These are phyloP conservation scores for Smittia aterrima DNA, from an alignment of 2,888 invertebrate genomes.

Conservation along the genomic window DNA sequence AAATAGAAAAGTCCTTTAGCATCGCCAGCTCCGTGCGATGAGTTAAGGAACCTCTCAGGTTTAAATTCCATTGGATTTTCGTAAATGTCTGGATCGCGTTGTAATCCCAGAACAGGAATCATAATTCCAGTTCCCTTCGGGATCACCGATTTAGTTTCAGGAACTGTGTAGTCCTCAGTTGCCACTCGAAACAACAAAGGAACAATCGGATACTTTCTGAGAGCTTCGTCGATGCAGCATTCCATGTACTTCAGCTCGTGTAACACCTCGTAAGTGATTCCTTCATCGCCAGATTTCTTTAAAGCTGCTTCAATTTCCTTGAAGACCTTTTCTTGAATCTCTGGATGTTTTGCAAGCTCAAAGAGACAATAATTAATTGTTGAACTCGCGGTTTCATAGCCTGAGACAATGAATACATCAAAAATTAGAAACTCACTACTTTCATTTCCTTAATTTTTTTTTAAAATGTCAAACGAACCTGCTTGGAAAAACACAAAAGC, in stretches of 20 bases:
- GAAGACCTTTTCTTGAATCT: slow-evolving; percentile 49
- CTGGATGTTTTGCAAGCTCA: slow-evolving; percentile 53
- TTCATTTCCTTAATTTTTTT: too few species aligned
- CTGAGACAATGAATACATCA: too few species aligned
- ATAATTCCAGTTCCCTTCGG: slow-evolving; percentile 51
- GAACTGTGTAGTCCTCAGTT: slow-evolving; percentile 49
- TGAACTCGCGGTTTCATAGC: slow-evolving; percentile 53
- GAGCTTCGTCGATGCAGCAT: slow-evolving; percentile 48
- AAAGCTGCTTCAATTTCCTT: slow-evolving; percentile 49
- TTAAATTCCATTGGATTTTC: slow-evolving; percentile 53
- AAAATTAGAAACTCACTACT: too few species aligned
- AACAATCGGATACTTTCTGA: slow-evolving; percentile 54
- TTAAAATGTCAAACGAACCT: too few species aligned
- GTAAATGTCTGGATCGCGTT: slow-evolving; percentile 53
- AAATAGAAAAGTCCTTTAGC: slow-evolving; percentile 45
- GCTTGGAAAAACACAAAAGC: not conserved
- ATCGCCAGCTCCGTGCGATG: slow-evolving; percentile 45
- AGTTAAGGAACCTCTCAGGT: slow-evolving; percentile 52
- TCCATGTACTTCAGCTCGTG: slow-evolving; percentile 55
- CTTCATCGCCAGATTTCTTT: slow-evolving; percentile 42
- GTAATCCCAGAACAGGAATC: slow-evolving; percentile 53
- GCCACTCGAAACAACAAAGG: slow-evolving; percentile 51
- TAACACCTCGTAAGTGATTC: slow-evolving; percentile 52
- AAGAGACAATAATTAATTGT: slow-evolving; percentile 52
- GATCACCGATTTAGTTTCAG: slow-evolving; percentile 49